Evolutionary conservation across 2,113 vertebrate genomes (phyloP).

Genomic region (Salvelinus fontinalis): DNA sequence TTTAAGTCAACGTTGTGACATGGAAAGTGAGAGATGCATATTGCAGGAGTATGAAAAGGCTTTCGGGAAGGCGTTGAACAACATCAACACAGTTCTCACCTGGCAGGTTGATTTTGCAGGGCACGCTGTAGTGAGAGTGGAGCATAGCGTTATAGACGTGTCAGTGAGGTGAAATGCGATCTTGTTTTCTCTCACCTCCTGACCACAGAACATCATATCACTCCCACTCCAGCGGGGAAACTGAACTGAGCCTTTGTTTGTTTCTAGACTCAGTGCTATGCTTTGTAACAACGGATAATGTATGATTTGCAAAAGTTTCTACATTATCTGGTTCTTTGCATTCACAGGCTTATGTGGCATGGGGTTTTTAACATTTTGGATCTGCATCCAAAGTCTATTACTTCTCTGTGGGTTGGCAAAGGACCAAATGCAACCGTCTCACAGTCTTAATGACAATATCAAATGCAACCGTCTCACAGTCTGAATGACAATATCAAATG

Average conservation of each 20-base stretch:
- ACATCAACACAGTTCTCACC: neutral
- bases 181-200: neutral
- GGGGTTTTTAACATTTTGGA: too few relatives aligned
- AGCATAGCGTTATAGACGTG: neutral
- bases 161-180: neutral
- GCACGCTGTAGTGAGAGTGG: neutral
- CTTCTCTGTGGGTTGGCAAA: too few relatives aligned
- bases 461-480: too few relatives aligned
- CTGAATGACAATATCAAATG: too few relatives aligned
- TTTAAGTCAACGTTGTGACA: neutral
- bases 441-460: too few relatives aligned
- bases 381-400: too few relatives aligned
- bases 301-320: too few relatives aligned
- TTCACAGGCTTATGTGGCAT: too few relatives aligned
- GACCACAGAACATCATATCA: neutral
- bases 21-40: neutral
- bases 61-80: neutral
- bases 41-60: neutral
- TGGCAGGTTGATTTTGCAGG: neutral
- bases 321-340: too few relatives aligned
- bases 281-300: too few relatives aligned
- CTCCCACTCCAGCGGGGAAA: neutral
- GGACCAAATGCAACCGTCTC: too few relatives aligned
- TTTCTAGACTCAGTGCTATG: neutral
- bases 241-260: neutral